Evolutionary conservation across 1,140 invertebrate genomes (phyloP).

Genomic region (Uloborus diversus): DNA sequence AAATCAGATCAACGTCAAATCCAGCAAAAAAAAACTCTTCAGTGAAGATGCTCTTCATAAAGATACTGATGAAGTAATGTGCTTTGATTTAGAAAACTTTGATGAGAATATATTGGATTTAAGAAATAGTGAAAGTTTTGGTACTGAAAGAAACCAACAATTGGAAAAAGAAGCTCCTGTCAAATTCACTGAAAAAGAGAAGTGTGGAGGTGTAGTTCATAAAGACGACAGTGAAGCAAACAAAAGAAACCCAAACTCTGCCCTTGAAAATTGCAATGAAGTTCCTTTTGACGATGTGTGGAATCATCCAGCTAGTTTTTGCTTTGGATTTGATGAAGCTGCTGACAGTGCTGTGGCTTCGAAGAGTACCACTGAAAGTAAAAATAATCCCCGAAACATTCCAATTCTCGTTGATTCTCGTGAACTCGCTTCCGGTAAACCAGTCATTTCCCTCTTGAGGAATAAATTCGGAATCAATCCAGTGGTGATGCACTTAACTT

Average conservation of each 20-base stretch:
- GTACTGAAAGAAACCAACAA: background rate
- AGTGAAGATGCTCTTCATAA: too few species aligned
- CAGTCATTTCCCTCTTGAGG: conserved; percentile 60
- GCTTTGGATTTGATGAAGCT: background rate
- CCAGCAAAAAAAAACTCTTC: too few species aligned
- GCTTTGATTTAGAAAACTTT: too few species aligned
- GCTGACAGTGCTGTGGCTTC: background rate
- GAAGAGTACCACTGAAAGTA: background rate
- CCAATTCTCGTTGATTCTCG: conserved; percentile 62
- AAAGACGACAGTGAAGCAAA: too few species aligned
- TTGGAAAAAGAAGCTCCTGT: background rate
- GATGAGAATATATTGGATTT: too few species aligned
- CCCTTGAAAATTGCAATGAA: too few species aligned
- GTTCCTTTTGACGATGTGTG: background rate
- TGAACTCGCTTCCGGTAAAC: conserved; percentile 62
- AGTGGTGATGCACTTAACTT: conserved; percentile 59
- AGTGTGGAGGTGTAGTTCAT: too few species aligned
- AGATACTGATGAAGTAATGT: too few species aligned
- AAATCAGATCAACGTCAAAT: too few species aligned
- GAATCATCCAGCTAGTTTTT: background rate
- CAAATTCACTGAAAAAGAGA: too few species aligned
- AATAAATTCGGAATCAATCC: conserved; percentile 60
- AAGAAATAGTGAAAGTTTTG: background rate
- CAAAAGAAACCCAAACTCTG: too few species aligned
- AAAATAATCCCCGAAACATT: background rate